Conservation (phyloP, 2,113 vertebrate genomes). For the Pseudopipra pipra region DNA sequence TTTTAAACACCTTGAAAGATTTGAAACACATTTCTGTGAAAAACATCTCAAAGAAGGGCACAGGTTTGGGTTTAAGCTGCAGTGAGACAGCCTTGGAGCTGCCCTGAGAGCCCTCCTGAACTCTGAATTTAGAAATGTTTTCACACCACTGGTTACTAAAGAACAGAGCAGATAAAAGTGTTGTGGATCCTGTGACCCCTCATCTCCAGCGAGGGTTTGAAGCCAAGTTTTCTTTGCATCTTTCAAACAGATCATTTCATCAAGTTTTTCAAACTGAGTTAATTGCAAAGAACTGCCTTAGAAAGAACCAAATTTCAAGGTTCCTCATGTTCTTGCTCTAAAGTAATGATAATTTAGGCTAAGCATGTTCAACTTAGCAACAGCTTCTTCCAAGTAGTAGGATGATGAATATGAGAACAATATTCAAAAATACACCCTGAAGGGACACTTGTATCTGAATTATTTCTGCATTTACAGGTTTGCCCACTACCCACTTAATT, state of each 20-base stretch:
- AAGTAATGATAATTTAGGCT: not conserved
- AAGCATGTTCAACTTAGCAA: not conserved
- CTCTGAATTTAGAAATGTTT: not conserved
- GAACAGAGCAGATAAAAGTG: not conserved
- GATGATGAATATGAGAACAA: not conserved
- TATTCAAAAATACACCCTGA: not conserved
- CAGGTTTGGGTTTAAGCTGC: not conserved
- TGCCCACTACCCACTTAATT: not conserved
- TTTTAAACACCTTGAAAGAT: not conserved
- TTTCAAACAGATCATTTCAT: not conserved
- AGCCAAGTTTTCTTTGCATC: not conserved
- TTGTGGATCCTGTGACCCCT: not conserved
- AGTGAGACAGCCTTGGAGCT: not conserved
- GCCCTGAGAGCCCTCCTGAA: not conserved
- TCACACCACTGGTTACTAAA: not conserved
- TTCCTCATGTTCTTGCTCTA: not conserved
- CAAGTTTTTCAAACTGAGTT: not conserved
- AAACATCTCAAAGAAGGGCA: not conserved
- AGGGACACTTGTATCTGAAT: not conserved
- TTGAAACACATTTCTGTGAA: not conserved
- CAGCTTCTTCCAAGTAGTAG: not conserved
- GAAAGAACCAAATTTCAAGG: not conserved
- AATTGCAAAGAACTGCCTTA: not conserved
- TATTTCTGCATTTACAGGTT: not conserved
- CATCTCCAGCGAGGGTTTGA: not conserved